Evolutionary conservation across 2,797 vertebrate species (phyloP).

Genomic region (Etheostoma perlongum): DNA sequence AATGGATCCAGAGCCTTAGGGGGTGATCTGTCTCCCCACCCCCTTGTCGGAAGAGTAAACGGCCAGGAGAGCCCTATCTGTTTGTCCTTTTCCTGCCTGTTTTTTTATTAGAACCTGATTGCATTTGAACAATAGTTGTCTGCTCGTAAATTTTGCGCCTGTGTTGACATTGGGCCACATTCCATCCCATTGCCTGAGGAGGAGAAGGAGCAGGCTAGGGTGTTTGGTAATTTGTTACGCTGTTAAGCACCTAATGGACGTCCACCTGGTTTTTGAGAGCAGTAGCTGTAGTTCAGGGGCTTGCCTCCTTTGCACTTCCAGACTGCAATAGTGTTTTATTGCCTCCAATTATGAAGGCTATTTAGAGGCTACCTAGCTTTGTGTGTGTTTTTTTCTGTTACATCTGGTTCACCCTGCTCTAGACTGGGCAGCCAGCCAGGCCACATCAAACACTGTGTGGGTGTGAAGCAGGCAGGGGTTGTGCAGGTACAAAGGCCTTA

Average conservation of each 20-base stretch:
- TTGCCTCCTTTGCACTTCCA: conserved; percentile 80
- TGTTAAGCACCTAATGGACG: conserved; percentile 84
- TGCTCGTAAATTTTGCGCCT: conserved; percentile 81
- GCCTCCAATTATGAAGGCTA: conserved; percentile 84
- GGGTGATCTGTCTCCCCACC: conserved; percentile 69
- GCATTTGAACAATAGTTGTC: conserved; percentile 81
- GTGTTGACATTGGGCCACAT: conserved; percentile 83
- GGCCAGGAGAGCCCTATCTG: conserved; percentile 70
- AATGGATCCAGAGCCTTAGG: conserved; percentile 52
- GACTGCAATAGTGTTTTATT: conserved; percentile 83
- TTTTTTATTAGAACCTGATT: conserved; percentile 81
- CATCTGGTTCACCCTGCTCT: conserved; percentile 78
- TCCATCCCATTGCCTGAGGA: conserved; percentile 76
- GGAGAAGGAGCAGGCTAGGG: conserved; percentile 70
- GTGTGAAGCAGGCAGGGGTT: conserved; percentile 61
- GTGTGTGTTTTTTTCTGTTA: conserved; percentile 77
- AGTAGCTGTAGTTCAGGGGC: conserved; percentile 71
- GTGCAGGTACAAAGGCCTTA: conserved; percentile 55
- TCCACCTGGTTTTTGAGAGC: conserved; percentile 84
- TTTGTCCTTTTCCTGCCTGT: conserved; percentile 72
- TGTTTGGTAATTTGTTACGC: conserved; percentile 86
- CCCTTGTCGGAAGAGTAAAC: conserved; percentile 80
- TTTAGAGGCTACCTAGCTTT: conserved; percentile 81
- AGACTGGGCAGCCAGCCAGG: conserved; percentile 67
- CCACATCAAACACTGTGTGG: conserved; percentile 81